Evolutionary conservation across 1,140 invertebrate genomes (phyloP), one percentile per base, ranked within the genome.

Genomic region (Pectinophora gossypiella): DNA sequence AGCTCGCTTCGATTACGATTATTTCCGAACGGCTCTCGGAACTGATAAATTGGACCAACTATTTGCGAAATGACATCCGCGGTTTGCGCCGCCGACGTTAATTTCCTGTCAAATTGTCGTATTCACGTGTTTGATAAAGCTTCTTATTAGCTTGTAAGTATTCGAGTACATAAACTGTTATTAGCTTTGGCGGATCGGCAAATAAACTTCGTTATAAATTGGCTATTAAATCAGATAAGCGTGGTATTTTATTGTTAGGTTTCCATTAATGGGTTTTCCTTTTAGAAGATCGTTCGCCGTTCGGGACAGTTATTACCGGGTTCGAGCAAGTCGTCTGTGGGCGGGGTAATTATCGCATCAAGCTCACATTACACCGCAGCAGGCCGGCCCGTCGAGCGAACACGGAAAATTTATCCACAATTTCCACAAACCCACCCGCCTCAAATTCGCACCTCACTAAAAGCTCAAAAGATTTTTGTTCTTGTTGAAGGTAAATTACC

Each of bases 31-130:
- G 73, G 72, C 78, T 79, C 76, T 78, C 72, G 56, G 67, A 66
- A 72, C 73, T 83, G 83, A 86, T 86, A 86, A 86, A 86, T 86
- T 84, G 80, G 77, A 76, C 80, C 82, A 85, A 85, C 80, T 86
- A 84, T 86, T 32, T 72, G 71, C 75, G 59, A 79, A 84, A 79
- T 76, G 79, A 79, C 76, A 68, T 73, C 72, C 82, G 74, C 64
- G 76, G 75, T 75, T 68, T 80, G 73, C 67, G 70, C 64, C 57
- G 50, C 58, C 60, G 57, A 71, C 70, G 73, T 76, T 80, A 77
- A 82, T 81, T 81, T 75, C 68, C 78, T 66, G 64, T 65, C n/a
- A 3, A 32, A 32, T 32, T 32, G 27, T 12, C 27, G 27, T n/a
- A 32, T 32, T 32, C 7, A n/a, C 27, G n/a, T 32, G 27, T 32